phyloP scores from a whole-genome alignment of 2,888 invertebrate species.

The Iphiclides podalirius region DNA sequence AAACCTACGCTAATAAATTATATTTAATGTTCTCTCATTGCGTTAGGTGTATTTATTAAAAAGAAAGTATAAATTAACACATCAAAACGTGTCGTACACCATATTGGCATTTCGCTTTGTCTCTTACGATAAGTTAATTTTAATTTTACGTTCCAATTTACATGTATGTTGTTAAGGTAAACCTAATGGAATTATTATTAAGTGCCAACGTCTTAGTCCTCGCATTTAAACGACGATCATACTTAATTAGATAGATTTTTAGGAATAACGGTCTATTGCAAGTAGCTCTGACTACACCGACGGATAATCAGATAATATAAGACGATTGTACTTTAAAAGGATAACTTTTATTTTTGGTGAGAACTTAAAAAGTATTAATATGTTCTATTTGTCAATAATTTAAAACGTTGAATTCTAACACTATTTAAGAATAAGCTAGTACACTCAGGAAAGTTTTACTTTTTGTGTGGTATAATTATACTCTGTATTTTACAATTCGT shows the following conservation, averaged over 20 bases:
- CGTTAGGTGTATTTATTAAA: slow-evolving; percentile 47
- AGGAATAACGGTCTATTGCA: neutral
- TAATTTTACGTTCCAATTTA: slow-evolving; percentile 51
- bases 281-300: neutral
- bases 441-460: too few species aligned
- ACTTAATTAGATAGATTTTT: slow-evolving; percentile 9
- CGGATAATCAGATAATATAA: too few species aligned
- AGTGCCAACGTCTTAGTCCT: slow-evolving; percentile 70
- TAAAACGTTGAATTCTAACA: too few species aligned
- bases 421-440: too few species aligned
- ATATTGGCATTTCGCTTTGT: slow-evolving; percentile 67
- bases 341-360: neutral
- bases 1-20: slow-evolving; percentile 16
- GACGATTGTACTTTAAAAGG: too few species aligned
- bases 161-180: slow-evolving; percentile 44
- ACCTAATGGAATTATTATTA: slow-evolving; percentile 40
- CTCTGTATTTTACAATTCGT: too few species aligned
- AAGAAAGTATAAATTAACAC: slow-evolving; percentile 35
- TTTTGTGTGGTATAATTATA: too few species aligned
- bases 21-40: slow-evolving; percentile 41
- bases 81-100: slow-evolving; percentile 60
- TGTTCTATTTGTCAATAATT: slow-evolving; percentile 1
- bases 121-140: slow-evolving; percentile 36
- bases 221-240: slow-evolving; percentile 50
- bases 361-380: neutral